Evolutionary conservation across 2,113 vertebrate genomes (phyloP), one percentile per base, ranked within the genome.

Genomic region (Prochilodus magdalenae): DNA sequence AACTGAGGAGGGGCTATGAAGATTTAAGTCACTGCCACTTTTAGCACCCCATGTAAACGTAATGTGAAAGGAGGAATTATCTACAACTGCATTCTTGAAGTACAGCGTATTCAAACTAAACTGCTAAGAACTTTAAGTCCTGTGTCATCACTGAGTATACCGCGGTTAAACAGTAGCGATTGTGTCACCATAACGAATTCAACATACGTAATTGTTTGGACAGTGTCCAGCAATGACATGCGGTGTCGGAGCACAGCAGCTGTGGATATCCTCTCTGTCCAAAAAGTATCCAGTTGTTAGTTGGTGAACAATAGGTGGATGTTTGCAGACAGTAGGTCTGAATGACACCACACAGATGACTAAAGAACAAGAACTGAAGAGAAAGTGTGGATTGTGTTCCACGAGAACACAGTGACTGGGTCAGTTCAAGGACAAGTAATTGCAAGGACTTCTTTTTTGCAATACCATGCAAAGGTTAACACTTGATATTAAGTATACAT

Each of bases 181-280:
- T 10, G 5, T 4, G 29, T 24, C 24, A 65, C 69, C 18, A 33
- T 73, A 60, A 65, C 57, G 6, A 60, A 77, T 29, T 26, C 69
- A 82, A 36, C 59, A 69, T 55, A 72, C 66, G 74, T 70, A 75
- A 77, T 71, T 40, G 29, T 13, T 55, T 77, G 73, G 74, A 71
- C 10, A 14, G 0, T 15, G 13, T 77, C n/a, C 66, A 76, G 40
- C 22, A 53, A 30, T 77, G 66, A 83, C 74, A 16, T 63, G 60
- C 30, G 29, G 53, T 63, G 69, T 24, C 10, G 24, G 62, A 62
- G 40, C 47, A 67, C 29, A 70, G 66, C 51, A 75, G 63, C 24
- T 24, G 36, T 71, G 55, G 55, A 26, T n/a, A 33, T 77, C 65
- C 60, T 47, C 49, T 3, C 73, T 60, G 65, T 60, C 51, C 67